Conservation (phyloP, 2,797 vertebrate genomes). For the Crocodylus rhombifer region DNA sequence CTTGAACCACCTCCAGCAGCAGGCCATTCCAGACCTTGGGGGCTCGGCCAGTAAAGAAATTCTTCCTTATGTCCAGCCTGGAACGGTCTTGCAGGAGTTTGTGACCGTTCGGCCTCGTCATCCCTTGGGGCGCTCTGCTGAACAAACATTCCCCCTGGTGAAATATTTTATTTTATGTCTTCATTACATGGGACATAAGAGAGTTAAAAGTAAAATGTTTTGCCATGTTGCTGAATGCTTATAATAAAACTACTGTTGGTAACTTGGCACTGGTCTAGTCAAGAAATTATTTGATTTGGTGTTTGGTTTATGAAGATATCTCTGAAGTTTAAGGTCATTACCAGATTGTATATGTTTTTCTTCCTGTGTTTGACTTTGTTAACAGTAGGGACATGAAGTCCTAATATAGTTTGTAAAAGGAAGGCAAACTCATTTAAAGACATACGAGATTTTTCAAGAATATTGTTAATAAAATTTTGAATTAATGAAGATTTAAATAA, state of each 20-base stretch:
- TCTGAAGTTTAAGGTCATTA: not conserved
- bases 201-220: not conserved
- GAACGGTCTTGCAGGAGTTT: too few relatives aligned
- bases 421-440: not conserved
- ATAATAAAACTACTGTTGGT: not conserved
- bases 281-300: not conserved
- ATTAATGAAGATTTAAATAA: conserved; percentile 17
- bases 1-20: too few relatives aligned
- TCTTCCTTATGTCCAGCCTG: too few relatives aligned
- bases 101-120: too few relatives aligned
- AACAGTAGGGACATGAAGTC: not conserved
- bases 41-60: too few relatives aligned
- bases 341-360: not conserved
- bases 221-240: not conserved
- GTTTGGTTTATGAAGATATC: not conserved
- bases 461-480: not conserved
- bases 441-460: rapidly evolving
- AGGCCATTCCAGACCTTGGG: too few relatives aligned
- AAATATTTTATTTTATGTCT: not conserved
- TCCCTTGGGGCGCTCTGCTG: too few relatives aligned
- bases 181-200: not conserved
- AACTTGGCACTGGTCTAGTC: not conserved
- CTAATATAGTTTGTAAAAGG: not conserved
- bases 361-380: not conserved
- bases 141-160: not conserved